Percentiles rank a stretch among this genome's conserved stretches.
Conservation (phyloP, 2,113 vertebrate species). For the Mobula hypostoma region DNA sequence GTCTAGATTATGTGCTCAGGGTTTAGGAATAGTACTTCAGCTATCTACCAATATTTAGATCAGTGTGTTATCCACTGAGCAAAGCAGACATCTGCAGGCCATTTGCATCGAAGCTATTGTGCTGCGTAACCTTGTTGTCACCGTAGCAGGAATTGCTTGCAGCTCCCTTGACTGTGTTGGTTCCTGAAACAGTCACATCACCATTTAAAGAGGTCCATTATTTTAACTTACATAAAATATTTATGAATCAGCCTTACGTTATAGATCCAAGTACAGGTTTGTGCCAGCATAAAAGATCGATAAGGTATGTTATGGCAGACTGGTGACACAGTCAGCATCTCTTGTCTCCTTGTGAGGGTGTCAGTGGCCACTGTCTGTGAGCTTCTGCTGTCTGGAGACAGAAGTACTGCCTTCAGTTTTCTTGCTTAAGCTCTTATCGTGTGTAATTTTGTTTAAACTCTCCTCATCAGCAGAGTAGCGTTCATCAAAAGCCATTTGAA, state of each 20-base stretch:
- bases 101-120: background rate
- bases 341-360: slow-evolving; percentile 28
- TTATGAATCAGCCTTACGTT: slow-evolving; percentile 19
- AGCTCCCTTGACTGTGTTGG: background rate
- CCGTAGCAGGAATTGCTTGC: background rate
- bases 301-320: slow-evolving; percentile 31
- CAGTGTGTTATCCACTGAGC: no score
- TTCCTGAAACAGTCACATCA: background rate
- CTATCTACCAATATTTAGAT: background rate
- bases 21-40: background rate
- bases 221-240: slow-evolving; percentile 27
- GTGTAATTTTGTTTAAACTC: background rate
- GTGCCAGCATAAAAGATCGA: slow-evolving; percentile 23
- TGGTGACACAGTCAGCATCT: slow-evolving; percentile 35
- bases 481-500: slow-evolving; percentile 23
- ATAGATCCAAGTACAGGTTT: slow-evolving; percentile 24
- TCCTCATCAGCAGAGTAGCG: background rate
- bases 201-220: slow-evolving; percentile 28
- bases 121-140: background rate
- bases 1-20: background rate
- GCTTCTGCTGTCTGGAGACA: slow-evolving; percentile 9
- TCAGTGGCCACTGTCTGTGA: background rate
- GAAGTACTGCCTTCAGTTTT: background rate
- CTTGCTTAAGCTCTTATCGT: slow-evolving; percentile 16
- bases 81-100: background rate